Percentiles rank a stretch among this genome's conserved stretches.
These are phyloP conservation scores for Deladenus siricidicola DNA, from an alignment of 2,888 invertebrate genomes.

Conservation along the genomic window DNA sequence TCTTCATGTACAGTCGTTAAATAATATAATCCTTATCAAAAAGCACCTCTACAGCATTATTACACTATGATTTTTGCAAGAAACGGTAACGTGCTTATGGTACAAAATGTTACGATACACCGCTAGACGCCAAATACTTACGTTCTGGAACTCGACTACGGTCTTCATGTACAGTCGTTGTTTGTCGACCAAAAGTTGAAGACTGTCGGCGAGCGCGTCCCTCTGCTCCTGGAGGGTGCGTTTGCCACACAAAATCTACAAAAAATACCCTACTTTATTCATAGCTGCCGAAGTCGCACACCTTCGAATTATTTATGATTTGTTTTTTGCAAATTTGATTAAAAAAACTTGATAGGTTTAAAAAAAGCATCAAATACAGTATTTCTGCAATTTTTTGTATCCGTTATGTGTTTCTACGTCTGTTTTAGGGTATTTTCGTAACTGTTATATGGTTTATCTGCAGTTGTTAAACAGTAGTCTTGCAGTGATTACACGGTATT, in stretches of 20 bases:
- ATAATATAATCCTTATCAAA: background rate
- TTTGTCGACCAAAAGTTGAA: constrained; percentile 61
- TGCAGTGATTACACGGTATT: too few species aligned
- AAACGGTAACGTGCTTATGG: background rate
- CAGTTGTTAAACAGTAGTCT: too few species aligned
- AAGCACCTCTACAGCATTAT: background rate
- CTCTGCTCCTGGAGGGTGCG: constrained; percentile 65
- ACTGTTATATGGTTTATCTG: too few species aligned
- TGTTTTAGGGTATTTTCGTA: too few species aligned
- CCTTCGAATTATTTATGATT: background rate
- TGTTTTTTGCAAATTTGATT: background rate
- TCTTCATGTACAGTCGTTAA: background rate
- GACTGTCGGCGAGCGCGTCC: constrained; percentile 63
- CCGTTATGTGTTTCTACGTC: too few species aligned
- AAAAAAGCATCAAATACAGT: too few species aligned
- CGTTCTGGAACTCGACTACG: constrained; percentile 68
- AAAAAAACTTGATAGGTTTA: too few species aligned
- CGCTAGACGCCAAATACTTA: too few species aligned
- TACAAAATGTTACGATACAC: too few species aligned
- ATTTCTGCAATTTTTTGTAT: too few species aligned
- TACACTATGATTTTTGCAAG: background rate
- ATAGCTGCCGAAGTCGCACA: too few species aligned
- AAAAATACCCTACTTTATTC: too few species aligned
- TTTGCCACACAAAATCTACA: constrained; percentile 60
- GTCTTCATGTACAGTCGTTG: constrained; percentile 71